phyloP scores from a whole-genome alignment of 2,797 vertebrate species.

The Rhynchonycteris naso region DNA sequence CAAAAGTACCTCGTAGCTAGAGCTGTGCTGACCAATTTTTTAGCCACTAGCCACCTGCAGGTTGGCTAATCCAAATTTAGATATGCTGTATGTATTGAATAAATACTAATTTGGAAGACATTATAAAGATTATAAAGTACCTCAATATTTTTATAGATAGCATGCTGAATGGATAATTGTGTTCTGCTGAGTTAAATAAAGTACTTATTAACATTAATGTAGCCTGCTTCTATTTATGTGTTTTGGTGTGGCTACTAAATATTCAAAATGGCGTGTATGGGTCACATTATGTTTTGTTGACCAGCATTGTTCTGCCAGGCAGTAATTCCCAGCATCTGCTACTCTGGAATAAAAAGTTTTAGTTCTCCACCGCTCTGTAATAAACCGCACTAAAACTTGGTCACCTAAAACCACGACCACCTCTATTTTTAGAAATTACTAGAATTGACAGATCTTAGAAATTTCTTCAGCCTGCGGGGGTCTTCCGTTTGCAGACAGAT shows the following conservation, averaged over 20 bases:
- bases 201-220: not conserved
- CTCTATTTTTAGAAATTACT: not conserved
- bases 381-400: not conserved
- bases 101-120: not conserved
- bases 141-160: slow-evolving; percentile 19
- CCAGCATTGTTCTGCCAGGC: not conserved
- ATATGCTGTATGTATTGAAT: not conserved
- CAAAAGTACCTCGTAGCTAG: not conserved
- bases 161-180: not conserved
- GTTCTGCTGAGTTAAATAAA: not conserved
- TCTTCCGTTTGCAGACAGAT: not conserved
- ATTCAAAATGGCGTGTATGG: not conserved
- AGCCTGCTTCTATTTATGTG: not conserved
- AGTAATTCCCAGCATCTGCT: not conserved
- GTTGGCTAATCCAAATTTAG: not conserved
- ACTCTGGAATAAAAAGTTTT: not conserved
- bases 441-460: not conserved
- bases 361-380: not conserved
- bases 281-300: not conserved
- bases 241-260: not conserved
- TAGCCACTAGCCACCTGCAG: not conserved
- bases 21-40: not conserved
- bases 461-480: not conserved
- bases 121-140: not conserved
- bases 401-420: not conserved